Conservation (phyloP, 1,140 invertebrate species). For the Calephelis virginiensis region DNA sequence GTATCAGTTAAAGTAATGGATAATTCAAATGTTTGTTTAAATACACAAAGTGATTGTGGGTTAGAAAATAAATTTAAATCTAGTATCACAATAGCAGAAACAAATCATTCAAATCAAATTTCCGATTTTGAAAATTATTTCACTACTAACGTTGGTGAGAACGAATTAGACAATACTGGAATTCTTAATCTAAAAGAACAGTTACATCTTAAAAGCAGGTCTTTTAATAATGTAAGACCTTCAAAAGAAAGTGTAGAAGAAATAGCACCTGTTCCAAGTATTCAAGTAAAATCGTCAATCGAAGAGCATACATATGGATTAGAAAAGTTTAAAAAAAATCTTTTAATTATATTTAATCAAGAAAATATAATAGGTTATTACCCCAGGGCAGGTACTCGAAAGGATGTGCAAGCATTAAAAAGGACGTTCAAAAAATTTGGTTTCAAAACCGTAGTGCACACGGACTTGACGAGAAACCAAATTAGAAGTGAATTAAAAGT, state of each 20-base stretch:
- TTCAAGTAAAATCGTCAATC: neutral
- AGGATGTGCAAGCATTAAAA: neutral
- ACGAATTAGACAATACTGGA: neutral
- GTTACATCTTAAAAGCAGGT: no score
- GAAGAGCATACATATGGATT: neutral
- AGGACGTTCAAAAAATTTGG: neutral
- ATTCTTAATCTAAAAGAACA: neutral
- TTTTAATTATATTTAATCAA: constrained; percentile 12
- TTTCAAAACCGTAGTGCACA: neutral
- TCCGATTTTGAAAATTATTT: neutral
- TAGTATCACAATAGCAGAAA: neutral
- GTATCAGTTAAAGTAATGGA: neutral
- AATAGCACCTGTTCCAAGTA: neutral
- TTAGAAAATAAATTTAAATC: neutral
- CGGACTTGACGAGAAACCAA: neutral
- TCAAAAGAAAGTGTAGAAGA: neutral
- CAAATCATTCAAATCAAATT: neutral
- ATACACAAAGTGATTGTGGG: no score
- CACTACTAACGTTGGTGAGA: neutral
- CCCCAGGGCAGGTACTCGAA: neutral
- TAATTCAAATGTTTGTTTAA: neutral
- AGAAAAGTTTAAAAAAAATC: constrained; percentile 1
- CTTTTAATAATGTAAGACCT: neutral
- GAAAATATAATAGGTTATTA: constrained; percentile 9
- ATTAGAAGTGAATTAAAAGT: constrained; percentile 18